Evolutionary conservation across 2,113 vertebrate species (phyloP), one percentile per base, ranked within the genome.

Genomic region (Ranitomeya imitator): DNA sequence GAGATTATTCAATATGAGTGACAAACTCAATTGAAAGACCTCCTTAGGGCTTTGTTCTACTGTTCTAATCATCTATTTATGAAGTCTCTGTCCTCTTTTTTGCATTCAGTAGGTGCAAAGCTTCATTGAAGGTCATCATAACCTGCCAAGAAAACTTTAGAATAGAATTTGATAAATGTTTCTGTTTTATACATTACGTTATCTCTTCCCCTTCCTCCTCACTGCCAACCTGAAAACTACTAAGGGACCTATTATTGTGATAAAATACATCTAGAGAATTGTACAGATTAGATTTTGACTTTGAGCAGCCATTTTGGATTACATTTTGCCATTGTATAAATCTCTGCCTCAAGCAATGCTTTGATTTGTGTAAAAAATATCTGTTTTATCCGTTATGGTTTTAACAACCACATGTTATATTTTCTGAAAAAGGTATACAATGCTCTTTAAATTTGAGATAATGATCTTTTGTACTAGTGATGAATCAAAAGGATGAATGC

Each of bases 41-140:
- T 86, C 85, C 85, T 79, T 55, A 65, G 85, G 85, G 85, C 85
- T 86, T 79, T 86, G 45, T 79, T 86, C 37, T 79, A 79, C 21
- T 23, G 57, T 76, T 86, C 31, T 86, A 78, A 86, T 86, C 76
- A 86, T 86, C 74, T 79, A 86, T 86, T 86, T 79, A 86, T 86
- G 85, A 79, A 79, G 76, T 79, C 74, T 63, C 59, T 79, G 85
- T 86, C 76, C 85, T 86, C 85, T 31, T 79, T 86, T 79, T 79
- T 37, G 79, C 76, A 21, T 86, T 76, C 52, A 59, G 45, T 79
- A 79, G 45, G 60, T 86, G 59, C 26, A 60, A 79, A 55, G 74
- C 60, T 67, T 65, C 14, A 65, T 16, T 86, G 85, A 86, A 86
- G 85, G 85, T 86, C 85, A 86, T 7, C 45, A 67, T 79, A 86